Base-by-base conservation (phyloP, 1,140 invertebrate genomes). In the Anagrus nilaparvatae region DNA sequence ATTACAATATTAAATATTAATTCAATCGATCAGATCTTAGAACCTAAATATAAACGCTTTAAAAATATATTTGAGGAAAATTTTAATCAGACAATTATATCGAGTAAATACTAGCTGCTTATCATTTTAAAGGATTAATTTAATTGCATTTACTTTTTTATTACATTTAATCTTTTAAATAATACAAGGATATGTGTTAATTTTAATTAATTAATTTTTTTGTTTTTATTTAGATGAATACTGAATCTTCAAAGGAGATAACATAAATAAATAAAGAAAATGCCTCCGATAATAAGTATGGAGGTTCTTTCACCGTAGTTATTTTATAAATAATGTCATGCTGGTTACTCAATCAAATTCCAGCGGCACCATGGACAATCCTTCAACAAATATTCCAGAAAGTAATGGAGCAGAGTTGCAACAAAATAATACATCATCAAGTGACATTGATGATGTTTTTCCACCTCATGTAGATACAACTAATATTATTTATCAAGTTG, bases 391-490 rank as follows among this genome's bases (percentile, higher is more conserved):
- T 58, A 53, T 65, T 52, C 58, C 61, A 50, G 60, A 74, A 55
- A 67, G 79, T 49, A 78, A 79, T n/a, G n/a, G n/a, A n/a, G n/a
- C n/a, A n/a, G n/a, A n/a, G n/a, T n/a, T n/a, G n/a, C n/a, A n/a
- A n/a, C n/a, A n/a, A n/a, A n/a, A n/a, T n/a, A n/a, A n/a, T n/a
- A n/a, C n/a, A n/a, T n/a, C n/a, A n/a, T n/a, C n/a, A n/a, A n/a
- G n/a, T 40, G 78, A 82, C 60, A 67, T 79, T 44, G 79, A 81
- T 50, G 80, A 83, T 59, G 77, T 73, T 33, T 84, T 81, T 60
- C 75, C 80, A 43, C 77, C 79, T 24, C 78, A 82, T 63, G 80
- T 84, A 46, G 81, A 84, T 52, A 76, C 76, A 33, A 74, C 71
- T 37, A 76, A 78, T 44, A 81, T 82, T 51, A 75, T 78, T 24